These are phyloP conservation scores for Oryzias melastigma DNA, from an alignment of 2,113 vertebrate species.

Conservation along the genomic window DNA sequence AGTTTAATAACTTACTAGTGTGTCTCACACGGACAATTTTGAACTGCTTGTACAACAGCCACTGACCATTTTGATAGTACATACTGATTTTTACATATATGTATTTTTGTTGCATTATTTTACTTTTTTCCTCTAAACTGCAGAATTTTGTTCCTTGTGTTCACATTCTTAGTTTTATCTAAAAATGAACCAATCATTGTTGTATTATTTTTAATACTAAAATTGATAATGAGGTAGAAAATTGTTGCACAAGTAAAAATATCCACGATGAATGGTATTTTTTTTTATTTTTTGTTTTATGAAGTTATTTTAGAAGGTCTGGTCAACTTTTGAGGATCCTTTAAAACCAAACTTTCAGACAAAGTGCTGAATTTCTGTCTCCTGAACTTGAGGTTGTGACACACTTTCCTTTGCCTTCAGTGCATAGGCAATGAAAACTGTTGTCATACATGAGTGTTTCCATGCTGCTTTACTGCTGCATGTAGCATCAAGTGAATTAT, in stretches of 20 bases:
- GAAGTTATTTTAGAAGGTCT: background rate
- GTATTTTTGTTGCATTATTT: no score
- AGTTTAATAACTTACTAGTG: conserved; percentile 32
- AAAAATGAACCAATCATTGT: background rate
- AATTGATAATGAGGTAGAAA: no score
- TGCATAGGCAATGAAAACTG: conserved; percentile 34
- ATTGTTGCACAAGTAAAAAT: no score
- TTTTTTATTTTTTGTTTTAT: background rate
- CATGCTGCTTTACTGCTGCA: conserved; percentile 57
- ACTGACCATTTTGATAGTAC: background rate
- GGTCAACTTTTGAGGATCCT: conserved; percentile 22
- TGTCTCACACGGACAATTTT: conserved; percentile 32
- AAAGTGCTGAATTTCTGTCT: conserved; percentile 11
- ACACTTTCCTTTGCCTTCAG: conserved; percentile 50
- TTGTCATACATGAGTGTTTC: conserved; percentile 59
- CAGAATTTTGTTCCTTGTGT: background rate
- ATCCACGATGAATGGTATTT: background rate
- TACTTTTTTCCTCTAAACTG: background rate
- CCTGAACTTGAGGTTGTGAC: conserved; percentile 47
- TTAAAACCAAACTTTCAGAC: conserved; percentile 13
- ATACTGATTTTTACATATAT: background rate
- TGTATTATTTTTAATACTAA: background rate
- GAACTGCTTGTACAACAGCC: conserved; percentile 3
- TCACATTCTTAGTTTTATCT: background rate
- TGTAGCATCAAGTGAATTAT: conserved; percentile 79